A percentile compares a stretch with the other conserved stretches of the same genome.
Evolutionary conservation across 1,140 invertebrate species (phyloP).

Genomic region (Heterodera schachtii): DNA sequence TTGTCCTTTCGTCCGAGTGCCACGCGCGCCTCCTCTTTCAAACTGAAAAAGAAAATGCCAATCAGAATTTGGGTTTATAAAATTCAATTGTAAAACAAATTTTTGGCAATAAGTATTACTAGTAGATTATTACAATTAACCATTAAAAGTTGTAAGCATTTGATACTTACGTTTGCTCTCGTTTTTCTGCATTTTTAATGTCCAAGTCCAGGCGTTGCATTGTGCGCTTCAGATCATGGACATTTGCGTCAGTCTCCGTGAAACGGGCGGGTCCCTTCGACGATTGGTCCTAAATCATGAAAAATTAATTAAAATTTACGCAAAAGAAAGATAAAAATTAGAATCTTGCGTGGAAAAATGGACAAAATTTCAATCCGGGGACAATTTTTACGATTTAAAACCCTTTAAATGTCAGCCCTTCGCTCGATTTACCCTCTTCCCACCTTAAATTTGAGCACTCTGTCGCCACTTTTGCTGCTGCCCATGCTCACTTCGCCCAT

Average conservation of each 20-base stretch:
- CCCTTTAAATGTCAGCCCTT: too few relatives aligned
- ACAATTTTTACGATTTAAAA: too few relatives aligned
- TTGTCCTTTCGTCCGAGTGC: constrained; percentile 54
- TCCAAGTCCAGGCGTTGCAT: constrained; percentile 56
- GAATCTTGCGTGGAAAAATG: too few relatives aligned
- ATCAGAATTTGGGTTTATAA: background rate
- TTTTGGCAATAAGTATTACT: too few relatives aligned
- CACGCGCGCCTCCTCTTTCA: constrained; percentile 46
- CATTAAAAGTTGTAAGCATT: too few relatives aligned
- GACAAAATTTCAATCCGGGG: too few relatives aligned
- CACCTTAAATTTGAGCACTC: constrained; percentile 60
- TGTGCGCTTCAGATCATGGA: constrained; percentile 55
- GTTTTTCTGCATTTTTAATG: constrained; percentile 46
- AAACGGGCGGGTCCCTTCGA: constrained; percentile 56
- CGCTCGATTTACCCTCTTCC: background rate
- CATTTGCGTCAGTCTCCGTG: constrained; percentile 59
- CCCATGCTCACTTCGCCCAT: constrained; percentile 58
- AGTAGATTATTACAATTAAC: too few relatives aligned
- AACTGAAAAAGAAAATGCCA: constrained; percentile 6
- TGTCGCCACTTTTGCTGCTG: constrained; percentile 49
- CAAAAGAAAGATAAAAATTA: too few relatives aligned
- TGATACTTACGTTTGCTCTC: too few relatives aligned
- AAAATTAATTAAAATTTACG: constrained; percentile 3
- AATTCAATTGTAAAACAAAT: background rate
- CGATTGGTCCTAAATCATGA: constrained; percentile 49